phyloP scores from a whole-genome alignment of 2,797 vertebrate species.

The Sphaeramia orbicularis region DNA sequence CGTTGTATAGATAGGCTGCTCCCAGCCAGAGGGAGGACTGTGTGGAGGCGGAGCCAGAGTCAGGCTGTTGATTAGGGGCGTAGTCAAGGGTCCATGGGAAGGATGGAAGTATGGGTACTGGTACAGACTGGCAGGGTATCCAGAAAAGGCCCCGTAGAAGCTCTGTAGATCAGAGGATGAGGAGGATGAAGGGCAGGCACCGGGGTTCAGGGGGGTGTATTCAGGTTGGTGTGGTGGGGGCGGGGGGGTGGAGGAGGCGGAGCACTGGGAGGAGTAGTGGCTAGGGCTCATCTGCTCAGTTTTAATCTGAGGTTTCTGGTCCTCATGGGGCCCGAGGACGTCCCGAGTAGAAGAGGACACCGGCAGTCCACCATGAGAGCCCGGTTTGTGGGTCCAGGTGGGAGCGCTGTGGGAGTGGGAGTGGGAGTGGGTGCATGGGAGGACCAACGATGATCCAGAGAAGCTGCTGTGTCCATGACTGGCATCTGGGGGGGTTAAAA shows the following conservation, averaged over 20 bases:
- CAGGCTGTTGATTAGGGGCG: slow-evolving; percentile 89
- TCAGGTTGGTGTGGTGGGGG: slow-evolving; percentile 80
- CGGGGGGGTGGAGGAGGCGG: slow-evolving; percentile 75
- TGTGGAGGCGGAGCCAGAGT: slow-evolving; percentile 86
- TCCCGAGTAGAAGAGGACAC: slow-evolving; percentile 53
- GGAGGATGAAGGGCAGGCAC: slow-evolving; percentile 76
- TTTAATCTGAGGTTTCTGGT: slow-evolving; percentile 88
- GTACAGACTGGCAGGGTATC: slow-evolving; percentile 89
- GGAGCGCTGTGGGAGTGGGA: slow-evolving; percentile 49
- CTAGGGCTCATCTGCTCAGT: slow-evolving; percentile 92
- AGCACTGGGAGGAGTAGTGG: slow-evolving; percentile 84
- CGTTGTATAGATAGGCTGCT: slow-evolving; percentile 91
- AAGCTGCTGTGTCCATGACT: slow-evolving; percentile 75
- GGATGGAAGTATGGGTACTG: slow-evolving; percentile 93
- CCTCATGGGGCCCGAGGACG: slow-evolving; percentile 57
- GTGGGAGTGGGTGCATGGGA: slow-evolving; percentile 65
- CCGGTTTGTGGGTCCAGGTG: slow-evolving; percentile 86
- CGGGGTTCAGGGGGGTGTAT: slow-evolving; percentile 75
- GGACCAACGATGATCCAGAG: slow-evolving; percentile 78
- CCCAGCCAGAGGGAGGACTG: slow-evolving; percentile 90
- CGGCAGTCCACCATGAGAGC: slow-evolving; percentile 33
- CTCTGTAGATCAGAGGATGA: slow-evolving; percentile 89
- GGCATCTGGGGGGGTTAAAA: slow-evolving; percentile 69
- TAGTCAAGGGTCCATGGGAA: slow-evolving; percentile 86
- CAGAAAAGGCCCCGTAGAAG: slow-evolving; percentile 89